Evolutionary conservation across 1,140 invertebrate species (phyloP), one percentile per base, ranked within the genome.

Genomic region (Cataglyphis hispanica): DNA sequence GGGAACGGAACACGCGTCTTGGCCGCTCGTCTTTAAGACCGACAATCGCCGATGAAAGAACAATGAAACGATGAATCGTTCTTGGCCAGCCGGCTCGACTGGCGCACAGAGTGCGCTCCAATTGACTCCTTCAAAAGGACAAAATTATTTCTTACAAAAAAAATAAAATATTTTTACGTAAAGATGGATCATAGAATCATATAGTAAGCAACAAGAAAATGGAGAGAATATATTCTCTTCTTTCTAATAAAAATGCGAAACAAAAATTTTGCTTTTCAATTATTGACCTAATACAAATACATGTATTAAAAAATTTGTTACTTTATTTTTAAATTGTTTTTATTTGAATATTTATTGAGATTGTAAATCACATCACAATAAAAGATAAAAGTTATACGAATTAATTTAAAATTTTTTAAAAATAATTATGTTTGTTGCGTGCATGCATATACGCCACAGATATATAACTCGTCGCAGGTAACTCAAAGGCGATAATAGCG

Each of bases 61-160:
- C 64, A 61, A 84, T 61, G 86, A 72, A 86, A 88, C 87, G 87
- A 89, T 88, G 87, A 81, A 77, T 66, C 81, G 50, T 50, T 31
- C 81, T 46, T 50, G 43, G 72, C 67, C 87, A 85, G 70, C 67
- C 83, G 69, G 74, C 70, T 67, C 53, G 25, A n/a, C 10, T 31
- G 63, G 22, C 16, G 63, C 37, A 13, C 50, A 37, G 11, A 37
- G 34, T 37, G 34, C 31, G 53, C 8, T 69, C 6, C 40, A 75
- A 58, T 40, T 25, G 34, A 22, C 50, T 19, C 63, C 31, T 74
- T 25, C 40, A 34, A 46, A 10, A 46, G n/a, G 27, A 83, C 46
- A 83, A 83, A 60, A 81, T n/a, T 58, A 58, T 70, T 19, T 43
- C 58, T 40, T 31, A 46, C 25, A 7, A 50, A 7, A 27, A 66